Conservation (phyloP, 2,888 invertebrate genomes). For the Piscicola geometra region DNA sequence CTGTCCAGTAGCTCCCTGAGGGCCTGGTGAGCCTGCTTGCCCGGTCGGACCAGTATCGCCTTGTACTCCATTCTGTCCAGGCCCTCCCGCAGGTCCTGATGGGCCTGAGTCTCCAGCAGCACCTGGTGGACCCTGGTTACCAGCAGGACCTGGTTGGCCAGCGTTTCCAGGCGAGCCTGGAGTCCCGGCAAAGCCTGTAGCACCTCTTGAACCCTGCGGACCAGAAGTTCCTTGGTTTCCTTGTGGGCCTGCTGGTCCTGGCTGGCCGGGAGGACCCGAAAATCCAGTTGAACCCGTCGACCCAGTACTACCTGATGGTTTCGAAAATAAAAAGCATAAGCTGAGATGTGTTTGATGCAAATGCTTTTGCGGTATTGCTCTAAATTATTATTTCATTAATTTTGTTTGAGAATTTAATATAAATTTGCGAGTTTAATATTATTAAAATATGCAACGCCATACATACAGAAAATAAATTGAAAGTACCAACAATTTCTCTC, state of each 20-base stretch:
- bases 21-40: neutral
- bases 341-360: no score
- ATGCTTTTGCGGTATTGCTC: no score
- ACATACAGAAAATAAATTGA: no score
- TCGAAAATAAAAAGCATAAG: no score
- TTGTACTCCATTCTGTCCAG: neutral
- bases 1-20: neutral
- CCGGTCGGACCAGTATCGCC: constrained; percentile 11
- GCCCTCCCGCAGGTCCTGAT: neutral
- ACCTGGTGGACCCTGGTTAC: neutral
- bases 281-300: constrained; percentile 4
- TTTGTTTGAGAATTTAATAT: no score
- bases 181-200: constrained; percentile 4
- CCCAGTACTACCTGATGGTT: neutral
- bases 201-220: constrained; percentile 5
- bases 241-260: constrained; percentile 6
- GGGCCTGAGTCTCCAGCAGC: neutral
- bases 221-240: constrained; percentile 6
- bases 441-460: no score
- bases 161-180: constrained; percentile 5
- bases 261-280: neutral
- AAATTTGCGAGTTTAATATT: no score
- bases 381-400: no score
- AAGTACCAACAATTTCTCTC: no score
- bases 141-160: constrained; percentile 9